These are phyloP conservation scores for Rhinolophus ferrumequinum DNA, from an alignment of 2,113 vertebrate genomes.

Conservation along the genomic window DNA sequence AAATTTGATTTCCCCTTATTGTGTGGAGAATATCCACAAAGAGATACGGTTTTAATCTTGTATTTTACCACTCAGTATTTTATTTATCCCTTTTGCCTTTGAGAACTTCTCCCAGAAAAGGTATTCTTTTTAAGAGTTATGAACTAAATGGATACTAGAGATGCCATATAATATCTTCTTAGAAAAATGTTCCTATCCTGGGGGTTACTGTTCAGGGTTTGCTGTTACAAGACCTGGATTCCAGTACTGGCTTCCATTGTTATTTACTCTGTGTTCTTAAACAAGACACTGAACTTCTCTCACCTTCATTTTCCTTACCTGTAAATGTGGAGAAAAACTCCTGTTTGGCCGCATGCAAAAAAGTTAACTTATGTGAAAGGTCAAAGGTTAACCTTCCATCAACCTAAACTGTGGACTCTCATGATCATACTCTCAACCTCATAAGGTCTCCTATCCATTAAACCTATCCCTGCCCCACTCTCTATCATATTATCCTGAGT, in stretches of 20 bases:
- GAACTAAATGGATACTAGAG: slow-evolving; percentile 36
- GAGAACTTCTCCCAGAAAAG: slow-evolving; percentile 45
- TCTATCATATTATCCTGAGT: background rate
- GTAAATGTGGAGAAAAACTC: background rate
- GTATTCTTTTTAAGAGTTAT: slow-evolving; percentile 21
- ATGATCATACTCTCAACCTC: background rate
- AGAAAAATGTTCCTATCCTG: slow-evolving; percentile 47
- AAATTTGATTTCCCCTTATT: background rate
- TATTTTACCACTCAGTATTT: background rate
- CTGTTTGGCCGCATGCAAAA: background rate
- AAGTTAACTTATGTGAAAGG: background rate
- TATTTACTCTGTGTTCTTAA: background rate
- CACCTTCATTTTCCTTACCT: background rate
- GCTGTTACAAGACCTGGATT: background rate
- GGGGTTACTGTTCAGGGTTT: slow-evolving; percentile 67
- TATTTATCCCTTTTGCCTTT: slow-evolving; percentile 24
- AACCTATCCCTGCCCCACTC: background rate
- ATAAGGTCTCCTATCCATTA: background rate
- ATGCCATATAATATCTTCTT: slow-evolving; percentile 72
- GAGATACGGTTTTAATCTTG: background rate
- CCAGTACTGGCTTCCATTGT: background rate
- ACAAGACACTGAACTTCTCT: background rate
- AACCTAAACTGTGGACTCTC: background rate
- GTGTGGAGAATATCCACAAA: background rate
- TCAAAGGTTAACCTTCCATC: background rate